Base-by-base conservation (phyloP, 2,888 invertebrate genomes). In the Xestia sexstrigata region DNA sequence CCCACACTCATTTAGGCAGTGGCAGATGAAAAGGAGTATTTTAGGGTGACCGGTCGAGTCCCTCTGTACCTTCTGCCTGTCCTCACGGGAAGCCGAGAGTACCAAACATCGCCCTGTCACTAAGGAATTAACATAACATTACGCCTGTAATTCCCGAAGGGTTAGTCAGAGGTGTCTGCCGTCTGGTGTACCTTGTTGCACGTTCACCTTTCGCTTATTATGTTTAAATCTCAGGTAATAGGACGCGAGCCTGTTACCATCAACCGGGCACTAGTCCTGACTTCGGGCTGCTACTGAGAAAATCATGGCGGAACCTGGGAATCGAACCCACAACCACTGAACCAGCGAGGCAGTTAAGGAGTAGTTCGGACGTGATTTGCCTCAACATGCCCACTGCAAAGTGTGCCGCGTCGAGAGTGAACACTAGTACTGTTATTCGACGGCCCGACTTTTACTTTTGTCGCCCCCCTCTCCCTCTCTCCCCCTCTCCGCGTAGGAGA, bases 391-490 rank as follows among this genome's bases (percentile, higher is more conserved):
- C 87, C 66, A 79, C 79, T 69, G 81, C 79, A 87, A 92, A 93
- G 91, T 93, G 89, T 91, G 93, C 84, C 92, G 82, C 89, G 88
- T 90, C 90, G 95, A 95, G 96, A 96, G 96, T 94, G 95, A 95
- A 95, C 92, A 91, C 91, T 89, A 92, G 93, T 94, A 95, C 96
- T 91, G 96, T 95, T 95, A 95, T 87, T 83, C 88, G 88, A 84
- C 92, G 90, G 87, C 89, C 90, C 87, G 91, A 96, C 96, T 96
- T 96, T 96, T 96, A 96, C 96, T 96, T 96, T 95, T 92, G 89
- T 84, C 69, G 78, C 78, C 79, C 82, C 83, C 66, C 73, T 23
- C 35, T 23, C 45, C 8, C 13, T 49, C 62, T 8, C n/a, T 69
- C 52, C 42, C 58, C 70, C 63, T 35, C n/a, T 15, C n/a, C 26